Evolutionary conservation across 2,888 invertebrate species (phyloP).

Genomic region (Tiliacea aurago): DNA sequence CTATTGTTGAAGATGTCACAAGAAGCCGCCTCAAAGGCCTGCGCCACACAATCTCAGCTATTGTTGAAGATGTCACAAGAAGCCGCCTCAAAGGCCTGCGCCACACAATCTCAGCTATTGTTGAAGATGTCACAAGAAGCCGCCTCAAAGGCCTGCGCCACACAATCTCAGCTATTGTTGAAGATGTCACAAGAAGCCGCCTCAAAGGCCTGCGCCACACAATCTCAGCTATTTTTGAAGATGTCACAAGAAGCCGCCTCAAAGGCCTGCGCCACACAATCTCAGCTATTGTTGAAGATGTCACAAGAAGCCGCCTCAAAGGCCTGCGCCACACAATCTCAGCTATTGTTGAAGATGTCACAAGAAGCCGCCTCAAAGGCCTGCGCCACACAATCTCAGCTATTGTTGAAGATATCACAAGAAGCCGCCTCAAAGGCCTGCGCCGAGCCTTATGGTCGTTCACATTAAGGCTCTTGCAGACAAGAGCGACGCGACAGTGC

Average conservation of each 20-base stretch:
- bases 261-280: conserved; percentile 32
- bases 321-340: conserved; percentile 18
- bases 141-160: conserved; percentile 35
- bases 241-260: conserved; percentile 33
- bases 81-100: conserved; percentile 36
- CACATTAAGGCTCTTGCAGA: background rate
- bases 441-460: background rate
- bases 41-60: conserved; percentile 17
- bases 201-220: conserved; percentile 35
- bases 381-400: conserved; percentile 16
- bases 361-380: conserved; percentile 38
- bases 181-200: conserved; percentile 30
- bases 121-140: conserved; percentile 32
- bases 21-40: conserved; percentile 38
- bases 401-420: conserved; percentile 38
- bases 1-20: conserved; percentile 34
- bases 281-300: conserved; percentile 30
- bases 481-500: no score
- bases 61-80: conserved; percentile 40
- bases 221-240: conserved; percentile 32
- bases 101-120: conserved; percentile 27
- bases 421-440: conserved; percentile 36
- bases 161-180: conserved; percentile 31
- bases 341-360: conserved; percentile 33
- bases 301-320: conserved; percentile 40